Evolutionary conservation across 2,888 invertebrate species (phyloP).

Genomic region (Baronia brevicornis): DNA sequence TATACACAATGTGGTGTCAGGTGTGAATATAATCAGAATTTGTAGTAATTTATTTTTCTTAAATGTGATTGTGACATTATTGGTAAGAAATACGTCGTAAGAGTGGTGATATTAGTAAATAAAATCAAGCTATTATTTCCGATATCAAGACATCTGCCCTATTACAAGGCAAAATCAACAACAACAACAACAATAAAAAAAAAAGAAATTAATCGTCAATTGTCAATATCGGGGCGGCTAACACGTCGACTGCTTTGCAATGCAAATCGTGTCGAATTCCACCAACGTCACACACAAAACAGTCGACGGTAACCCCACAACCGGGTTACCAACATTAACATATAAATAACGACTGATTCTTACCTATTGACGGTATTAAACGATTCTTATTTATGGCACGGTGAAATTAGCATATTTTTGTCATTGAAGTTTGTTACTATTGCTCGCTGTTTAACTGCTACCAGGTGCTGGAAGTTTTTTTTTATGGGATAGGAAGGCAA

Average conservation of each 20-base stretch:
- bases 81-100: too few relatives aligned
- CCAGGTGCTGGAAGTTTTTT: too few relatives aligned
- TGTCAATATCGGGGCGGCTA: constrained; percentile 50
- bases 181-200: constrained; percentile 33
- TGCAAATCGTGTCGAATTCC: constrained; percentile 58
- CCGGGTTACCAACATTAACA: constrained; percentile 54
- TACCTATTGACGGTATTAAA: constrained; percentile 57
- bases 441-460: constrained; percentile 8
- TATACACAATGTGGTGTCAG: too few relatives aligned
- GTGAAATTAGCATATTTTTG: constrained; percentile 29
- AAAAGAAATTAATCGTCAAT: constrained; percentile 51
- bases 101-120: neutral
- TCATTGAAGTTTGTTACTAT: constrained; percentile 4
- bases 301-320: constrained; percentile 26
- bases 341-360: constrained; percentile 69
- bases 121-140: constrained; percentile 9
- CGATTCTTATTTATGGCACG: constrained; percentile 35
- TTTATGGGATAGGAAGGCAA: too few relatives aligned
- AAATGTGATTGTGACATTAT: too few relatives aligned
- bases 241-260: constrained; percentile 36
- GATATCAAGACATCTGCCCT: constrained; percentile 39
- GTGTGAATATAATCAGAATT: too few relatives aligned
- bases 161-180: constrained; percentile 42
- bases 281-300: constrained; percentile 47
- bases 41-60: too few relatives aligned